A percentile compares a stretch with the other conserved stretches of the same genome.
phyloP scores from a whole-genome alignment of 2,113 vertebrate genomes.

The Leiothrix lutea region DNA sequence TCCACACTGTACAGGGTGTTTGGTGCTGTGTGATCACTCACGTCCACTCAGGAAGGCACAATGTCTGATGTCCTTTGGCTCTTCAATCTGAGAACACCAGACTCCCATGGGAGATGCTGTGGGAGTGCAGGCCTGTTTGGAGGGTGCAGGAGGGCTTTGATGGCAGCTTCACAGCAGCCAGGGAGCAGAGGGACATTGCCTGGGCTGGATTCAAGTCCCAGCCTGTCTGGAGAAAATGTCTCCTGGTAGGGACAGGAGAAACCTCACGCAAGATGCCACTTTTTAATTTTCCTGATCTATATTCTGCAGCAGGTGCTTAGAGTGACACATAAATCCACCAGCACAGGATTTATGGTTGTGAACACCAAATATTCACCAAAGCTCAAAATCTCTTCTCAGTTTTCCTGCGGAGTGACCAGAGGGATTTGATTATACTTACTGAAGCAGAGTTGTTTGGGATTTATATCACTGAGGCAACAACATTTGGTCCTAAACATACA shows the following conservation, averaged over 20 bases:
- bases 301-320: background rate
- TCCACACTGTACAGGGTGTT: fast-evolving
- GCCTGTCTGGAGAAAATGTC: background rate
- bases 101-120: fast-evolving
- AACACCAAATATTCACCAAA: background rate
- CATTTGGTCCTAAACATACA: background rate
- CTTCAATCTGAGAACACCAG: background rate
- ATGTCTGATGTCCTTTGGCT: background rate
- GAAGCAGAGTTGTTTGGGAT: background rate
- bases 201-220: background rate
- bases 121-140: background rate
- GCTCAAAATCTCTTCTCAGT: background rate
- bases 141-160: background rate
- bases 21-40: background rate
- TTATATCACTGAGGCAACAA: background rate
- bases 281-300: background rate
- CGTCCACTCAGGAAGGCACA: fast-evolving
- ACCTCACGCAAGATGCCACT: background rate
- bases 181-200: background rate
- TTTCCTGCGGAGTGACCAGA: background rate
- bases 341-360: background rate
- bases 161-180: background rate
- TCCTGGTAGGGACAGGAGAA: background rate
- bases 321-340: background rate
- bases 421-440: background rate